Base-by-base conservation (phyloP, 1,140 invertebrate genomes). In the Ylistrum balloti region DNA sequence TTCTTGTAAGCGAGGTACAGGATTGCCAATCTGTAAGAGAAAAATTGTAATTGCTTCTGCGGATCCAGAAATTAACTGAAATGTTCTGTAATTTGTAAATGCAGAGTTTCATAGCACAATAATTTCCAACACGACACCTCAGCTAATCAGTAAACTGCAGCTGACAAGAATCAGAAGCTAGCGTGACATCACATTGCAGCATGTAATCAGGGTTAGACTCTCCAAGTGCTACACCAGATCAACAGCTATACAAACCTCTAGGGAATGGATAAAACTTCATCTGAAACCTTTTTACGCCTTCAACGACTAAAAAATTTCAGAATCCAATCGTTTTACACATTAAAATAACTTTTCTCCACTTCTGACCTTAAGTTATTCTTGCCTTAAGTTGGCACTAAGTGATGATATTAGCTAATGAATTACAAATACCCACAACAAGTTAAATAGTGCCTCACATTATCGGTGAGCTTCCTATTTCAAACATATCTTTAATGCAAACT, bases 1-100 rank as follows among this genome's bases (percentile, higher is more conserved):
- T 74, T 74, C 28, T 74, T 74, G 56, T 22, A 48, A n/a, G 17
- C n/a, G n/a, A n/a, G 3, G n/a, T 74, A 28, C 22, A n/a, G 56
- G n/a, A 74, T 74, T 28, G 56, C 56, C n/a, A 74, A 1, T 3
- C 56, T 74, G n/a, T 5, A 56, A 17, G 20, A 56, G 45, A 22
- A 22, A 11, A 28, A 11, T 11, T 74, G 56, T 28, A 74, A 74
- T 74, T 74, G 56, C 56, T 74, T 74, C 56, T n/a, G 0, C 22
- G 22, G 56, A 28, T n/a, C n/a, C 22, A 74, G 56, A 74, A 74
- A 74, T 74, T 74, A 74, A 74, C 56, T 74, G 56, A 74, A 74
- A 74, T 74, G 56, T 11, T n/a, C 28, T 74, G 56, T 74, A 74
- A 74, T 74, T 74, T 74, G 56, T 74, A 74, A 74, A 74, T 74